Conservation (phyloP, 2,113 vertebrate species). For the Anguilla rostrata region DNA sequence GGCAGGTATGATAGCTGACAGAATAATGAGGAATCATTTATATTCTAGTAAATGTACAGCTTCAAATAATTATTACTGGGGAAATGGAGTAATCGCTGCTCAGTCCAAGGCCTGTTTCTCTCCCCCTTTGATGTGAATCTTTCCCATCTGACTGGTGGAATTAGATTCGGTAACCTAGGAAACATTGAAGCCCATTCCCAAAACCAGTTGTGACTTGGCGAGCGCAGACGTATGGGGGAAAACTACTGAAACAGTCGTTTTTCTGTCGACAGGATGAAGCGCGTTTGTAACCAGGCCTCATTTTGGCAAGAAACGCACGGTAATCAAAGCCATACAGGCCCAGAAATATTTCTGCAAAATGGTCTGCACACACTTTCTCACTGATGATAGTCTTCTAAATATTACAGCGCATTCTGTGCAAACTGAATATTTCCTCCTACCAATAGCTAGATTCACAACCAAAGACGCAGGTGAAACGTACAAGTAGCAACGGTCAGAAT, state of each 20-base stretch:
- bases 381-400: background rate
- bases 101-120: background rate
- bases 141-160: background rate
- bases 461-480: conserved; percentile 39
- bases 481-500: background rate
- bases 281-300: background rate
- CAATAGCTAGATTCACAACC: conserved; percentile 37
- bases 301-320: background rate
- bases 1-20: background rate
- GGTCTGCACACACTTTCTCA: background rate
- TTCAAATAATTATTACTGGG: background rate
- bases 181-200: background rate
- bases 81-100: background rate
- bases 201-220: background rate
- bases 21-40: background rate
- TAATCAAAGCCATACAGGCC: background rate
- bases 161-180: background rate
- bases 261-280: background rate
- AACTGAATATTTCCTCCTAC: conserved; percentile 10
- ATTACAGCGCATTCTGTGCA: background rate
- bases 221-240: background rate
- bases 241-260: background rate
- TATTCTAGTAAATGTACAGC: background rate
- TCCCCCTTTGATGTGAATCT: background rate
- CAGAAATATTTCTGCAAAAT: background rate